Evolutionary conservation across 2,797 vertebrate species (phyloP).

Genomic region (Phoeniculus purpureus): DNA sequence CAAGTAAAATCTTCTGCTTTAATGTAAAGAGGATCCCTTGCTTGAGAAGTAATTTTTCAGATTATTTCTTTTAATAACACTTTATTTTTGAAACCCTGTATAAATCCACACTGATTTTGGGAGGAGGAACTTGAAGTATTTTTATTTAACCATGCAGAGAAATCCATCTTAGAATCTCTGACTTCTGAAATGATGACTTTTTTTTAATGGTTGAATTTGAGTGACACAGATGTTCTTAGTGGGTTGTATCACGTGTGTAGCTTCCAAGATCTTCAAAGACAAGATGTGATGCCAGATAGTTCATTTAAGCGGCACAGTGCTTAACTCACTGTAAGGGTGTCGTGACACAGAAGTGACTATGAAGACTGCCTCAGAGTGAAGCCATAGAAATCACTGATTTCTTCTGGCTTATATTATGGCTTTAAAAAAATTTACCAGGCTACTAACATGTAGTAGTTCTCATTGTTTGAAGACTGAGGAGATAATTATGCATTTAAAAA

Average conservation of each 20-base stretch:
- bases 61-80: not conserved
- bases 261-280: not conserved
- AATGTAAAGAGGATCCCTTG: not conserved
- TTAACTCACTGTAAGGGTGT: not conserved
- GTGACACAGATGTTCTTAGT: not conserved
- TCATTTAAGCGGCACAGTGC: not conserved
- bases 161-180: not conserved
- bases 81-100: not conserved
- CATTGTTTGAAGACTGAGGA: not conserved
- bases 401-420: not conserved
- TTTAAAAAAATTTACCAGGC: not conserved
- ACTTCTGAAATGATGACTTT: not conserved
- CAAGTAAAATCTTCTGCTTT: not conserved
- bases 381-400: not conserved
- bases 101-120: not conserved
- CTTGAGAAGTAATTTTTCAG: not conserved
- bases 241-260: fast-evolving
- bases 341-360: not conserved
- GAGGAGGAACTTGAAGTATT: not conserved
- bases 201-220: not conserved
- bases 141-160: not conserved
- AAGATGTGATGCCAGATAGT: not conserved
- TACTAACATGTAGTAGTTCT: not conserved
- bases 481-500: not conserved
- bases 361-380: not conserved